Evolutionary conservation across 2,888 invertebrate genomes (phyloP), one percentile per base, ranked within the genome.

Genomic region (Neria commutata): DNA sequence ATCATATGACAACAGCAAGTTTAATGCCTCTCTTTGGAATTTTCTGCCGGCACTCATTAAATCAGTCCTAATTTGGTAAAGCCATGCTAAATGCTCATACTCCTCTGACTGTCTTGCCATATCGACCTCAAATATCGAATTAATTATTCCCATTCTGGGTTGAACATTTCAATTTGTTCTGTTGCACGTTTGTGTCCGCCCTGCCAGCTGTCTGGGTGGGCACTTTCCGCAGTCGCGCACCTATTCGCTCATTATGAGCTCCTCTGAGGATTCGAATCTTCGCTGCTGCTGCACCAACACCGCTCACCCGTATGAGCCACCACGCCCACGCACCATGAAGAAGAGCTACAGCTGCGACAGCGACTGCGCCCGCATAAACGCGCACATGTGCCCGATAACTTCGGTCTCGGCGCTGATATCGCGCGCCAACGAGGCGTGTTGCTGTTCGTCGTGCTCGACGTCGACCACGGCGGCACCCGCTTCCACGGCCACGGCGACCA

Each of bases 241-340:
- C 54, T 82, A 82, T 77, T 82, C 82, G 66, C 78, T 82, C 58
- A 80, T 82, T 70, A 79, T 80, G 81, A 82, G 82, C 70, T 82
- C 82, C 67, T 82, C 82, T 60, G 81, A 81, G 74, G 82, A 82
- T 60, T 81, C 82, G 56, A 77, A 77, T 70, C 76, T 72, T 71
- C 74, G 72, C 52, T 76, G 76, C 70, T 77, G 75, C 42, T 42
- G 42, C 19, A 42, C 19, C 6, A 42, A 62, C 42, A 42, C 6
- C 42, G 5, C n/a, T 71, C 62, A 64, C 56, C 56, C 63, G 58
- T 63, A 60, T 49, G 65, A 63, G 54, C 52, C 19, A 14, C 72
- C 65, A 10, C 54, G 42, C 53, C 60, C 66, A 47, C 77, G 72
- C 24, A 65, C 67, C 55, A 78, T 80, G 73, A 77, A 73, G 66